These are phyloP conservation scores for Morelia viridis DNA, from an alignment of 2,797 vertebrate species.

Conservation along the genomic window DNA sequence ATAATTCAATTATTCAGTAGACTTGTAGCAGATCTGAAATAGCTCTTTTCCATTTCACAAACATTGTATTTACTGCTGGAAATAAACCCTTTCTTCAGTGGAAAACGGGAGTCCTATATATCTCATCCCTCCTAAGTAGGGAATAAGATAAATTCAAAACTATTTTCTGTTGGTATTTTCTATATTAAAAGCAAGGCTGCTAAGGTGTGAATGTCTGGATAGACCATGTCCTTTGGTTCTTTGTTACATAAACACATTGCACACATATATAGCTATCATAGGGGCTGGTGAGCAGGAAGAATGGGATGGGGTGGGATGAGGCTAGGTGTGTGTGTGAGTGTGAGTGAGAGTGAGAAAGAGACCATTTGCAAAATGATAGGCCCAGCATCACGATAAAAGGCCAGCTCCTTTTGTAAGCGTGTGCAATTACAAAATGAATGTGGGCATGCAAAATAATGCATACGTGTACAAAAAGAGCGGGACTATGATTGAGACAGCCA, in stretches of 20 bases:
- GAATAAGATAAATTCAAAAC: conserved; percentile 39
- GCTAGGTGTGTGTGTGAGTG: neutral
- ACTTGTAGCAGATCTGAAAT: conserved; percentile 59
- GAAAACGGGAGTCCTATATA: conserved; percentile 62
- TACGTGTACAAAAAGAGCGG: neutral
- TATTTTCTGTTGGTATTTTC: conserved; percentile 37
- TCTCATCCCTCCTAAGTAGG: conserved; percentile 43
- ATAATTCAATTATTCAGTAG: conserved; percentile 71
- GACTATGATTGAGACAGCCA: neutral
- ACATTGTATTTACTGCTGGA: conserved; percentile 66
- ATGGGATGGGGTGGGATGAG: neutral
- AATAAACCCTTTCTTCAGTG: conserved; percentile 58
- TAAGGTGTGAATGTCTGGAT: conserved; percentile 15
- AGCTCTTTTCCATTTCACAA: conserved; percentile 64
- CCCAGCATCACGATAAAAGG: neutral
- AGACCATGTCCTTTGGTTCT: neutral
- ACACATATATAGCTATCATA: neutral
- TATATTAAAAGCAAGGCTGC: conserved; percentile 43
- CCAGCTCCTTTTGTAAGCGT: neutral
- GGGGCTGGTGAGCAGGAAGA: neutral
- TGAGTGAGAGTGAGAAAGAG: no score
- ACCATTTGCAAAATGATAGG: neutral
- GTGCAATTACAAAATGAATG: neutral
- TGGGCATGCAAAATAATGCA: neutral
- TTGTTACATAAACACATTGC: neutral